These are phyloP conservation scores for Melolontha melolontha DNA, from an alignment of 2,888 invertebrate species.

Conservation along the genomic window DNA sequence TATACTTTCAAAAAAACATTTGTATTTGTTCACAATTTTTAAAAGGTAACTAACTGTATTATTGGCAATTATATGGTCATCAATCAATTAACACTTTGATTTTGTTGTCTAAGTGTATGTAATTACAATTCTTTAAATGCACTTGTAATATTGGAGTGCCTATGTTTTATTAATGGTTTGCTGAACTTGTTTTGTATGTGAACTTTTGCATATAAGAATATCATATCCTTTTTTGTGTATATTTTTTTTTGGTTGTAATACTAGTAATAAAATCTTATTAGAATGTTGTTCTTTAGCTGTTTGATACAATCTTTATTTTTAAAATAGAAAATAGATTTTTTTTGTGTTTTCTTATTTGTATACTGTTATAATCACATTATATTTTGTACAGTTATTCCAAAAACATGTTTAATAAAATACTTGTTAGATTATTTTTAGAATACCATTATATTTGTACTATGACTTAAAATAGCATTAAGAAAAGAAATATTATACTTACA, in stretches of 20 bases:
- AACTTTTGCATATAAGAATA: conserved; percentile 19
- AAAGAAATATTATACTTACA: neutral
- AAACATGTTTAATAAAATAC: neutral
- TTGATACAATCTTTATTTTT: neutral
- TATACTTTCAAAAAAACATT: no score
- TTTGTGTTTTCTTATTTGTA: conserved; percentile 6
- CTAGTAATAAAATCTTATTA: conserved; percentile 10
- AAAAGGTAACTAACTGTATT: no score
- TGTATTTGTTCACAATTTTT: no score
- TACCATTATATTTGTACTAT: neutral
- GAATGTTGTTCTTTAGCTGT: conserved; percentile 11
- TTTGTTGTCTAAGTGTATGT: no score
- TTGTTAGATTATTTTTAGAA: neutral
- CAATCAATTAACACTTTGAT: no score
- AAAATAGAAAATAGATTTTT: conserved; percentile 1
- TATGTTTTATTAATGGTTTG: conserved; percentile 8
- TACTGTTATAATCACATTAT: neutral
- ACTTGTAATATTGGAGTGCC: conserved; percentile 19
- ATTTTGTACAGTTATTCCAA: neutral
- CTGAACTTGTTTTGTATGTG: conserved; percentile 30
- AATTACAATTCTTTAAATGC: neutral
- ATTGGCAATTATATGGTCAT: no score
- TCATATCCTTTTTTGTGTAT: conserved; percentile 15
- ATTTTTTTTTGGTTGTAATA: conserved; percentile 2
- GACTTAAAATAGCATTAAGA: neutral